phyloP scores from a whole-genome alignment of 2,797 vertebrate genomes.

The Luscinia megarhynchos region DNA sequence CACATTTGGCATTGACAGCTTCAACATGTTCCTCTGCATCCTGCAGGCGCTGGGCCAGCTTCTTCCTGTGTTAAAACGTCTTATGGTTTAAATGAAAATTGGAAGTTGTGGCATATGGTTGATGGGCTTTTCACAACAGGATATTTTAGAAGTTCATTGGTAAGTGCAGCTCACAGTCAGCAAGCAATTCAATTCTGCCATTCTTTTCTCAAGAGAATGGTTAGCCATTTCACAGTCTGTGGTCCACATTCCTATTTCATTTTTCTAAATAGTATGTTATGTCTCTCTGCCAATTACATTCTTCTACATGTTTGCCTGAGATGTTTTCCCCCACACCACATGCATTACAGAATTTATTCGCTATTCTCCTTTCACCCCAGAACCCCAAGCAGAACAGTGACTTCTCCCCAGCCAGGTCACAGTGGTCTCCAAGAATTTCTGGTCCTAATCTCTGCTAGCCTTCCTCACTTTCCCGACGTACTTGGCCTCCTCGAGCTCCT shows the following conservation, averaged over 20 bases:
- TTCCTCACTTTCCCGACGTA: neutral
- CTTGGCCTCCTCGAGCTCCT: slow-evolving; percentile 5
- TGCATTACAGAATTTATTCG: neutral
- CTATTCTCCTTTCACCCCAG: too few species aligned
- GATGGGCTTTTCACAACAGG: neutral
- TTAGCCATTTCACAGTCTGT: neutral
- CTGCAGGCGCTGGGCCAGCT: neutral
- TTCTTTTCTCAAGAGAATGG: neutral
- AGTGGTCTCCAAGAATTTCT: neutral
- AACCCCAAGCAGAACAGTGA: neutral
- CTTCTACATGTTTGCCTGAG: neutral
- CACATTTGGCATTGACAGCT: too few species aligned
- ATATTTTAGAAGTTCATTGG: neutral
- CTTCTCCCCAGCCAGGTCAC: too few species aligned
- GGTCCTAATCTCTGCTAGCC: too few species aligned
- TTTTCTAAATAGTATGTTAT: neutral
- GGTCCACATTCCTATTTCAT: neutral
- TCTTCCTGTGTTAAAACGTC: slow-evolving; percentile 78
- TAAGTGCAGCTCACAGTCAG: neutral
- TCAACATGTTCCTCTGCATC: too few species aligned
- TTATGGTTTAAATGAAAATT: neutral
- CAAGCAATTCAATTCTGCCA: neutral
- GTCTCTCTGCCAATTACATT: neutral
- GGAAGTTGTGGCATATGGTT: neutral
- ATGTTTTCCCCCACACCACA: neutral